These are phyloP conservation scores for Catocala nupta DNA, from an alignment of 2,888 invertebrate species.

Conservation along the genomic window DNA sequence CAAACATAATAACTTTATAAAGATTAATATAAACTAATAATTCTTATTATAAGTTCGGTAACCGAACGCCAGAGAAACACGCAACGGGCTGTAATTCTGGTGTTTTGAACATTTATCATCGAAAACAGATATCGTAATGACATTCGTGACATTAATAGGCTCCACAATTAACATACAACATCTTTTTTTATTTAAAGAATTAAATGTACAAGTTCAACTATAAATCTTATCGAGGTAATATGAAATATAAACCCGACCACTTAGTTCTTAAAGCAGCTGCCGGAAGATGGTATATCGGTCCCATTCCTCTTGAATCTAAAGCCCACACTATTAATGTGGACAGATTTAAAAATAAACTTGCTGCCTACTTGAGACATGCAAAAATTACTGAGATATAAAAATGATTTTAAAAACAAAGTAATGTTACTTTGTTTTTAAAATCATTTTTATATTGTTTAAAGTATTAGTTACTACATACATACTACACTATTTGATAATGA, in stretches of 20 bases:
- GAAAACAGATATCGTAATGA: constrained; percentile 39
- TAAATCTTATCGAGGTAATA: constrained; percentile 47
- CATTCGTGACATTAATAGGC: constrained; percentile 40
- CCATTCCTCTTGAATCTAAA: constrained; percentile 44
- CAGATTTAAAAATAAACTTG: constrained; percentile 55
- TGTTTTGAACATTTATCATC: constrained; percentile 43
- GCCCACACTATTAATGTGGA: constrained; percentile 54
- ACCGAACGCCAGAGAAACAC: constrained; percentile 29
- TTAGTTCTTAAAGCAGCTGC: constrained; percentile 48
- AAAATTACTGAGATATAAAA: constrained; percentile 33
- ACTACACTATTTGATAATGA: too few relatives aligned
- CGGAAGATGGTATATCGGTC: constrained; percentile 47
- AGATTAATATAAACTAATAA: constrained; percentile 49
- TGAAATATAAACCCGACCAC: constrained; percentile 46
- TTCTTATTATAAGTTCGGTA: constrained; percentile 43
- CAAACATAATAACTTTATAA: constrained; percentile 43
- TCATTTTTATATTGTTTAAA: too few relatives aligned
- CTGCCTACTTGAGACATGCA: constrained; percentile 37
- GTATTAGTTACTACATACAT: too few relatives aligned
- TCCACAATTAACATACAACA: constrained; percentile 35
- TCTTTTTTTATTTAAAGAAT: constrained; percentile 24
- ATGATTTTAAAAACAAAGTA: not conserved
- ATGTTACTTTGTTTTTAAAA: not conserved
- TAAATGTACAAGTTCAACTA: constrained; percentile 31
- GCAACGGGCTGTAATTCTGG: constrained; percentile 30